A percentile compares a stretch with the other conserved stretches of the same genome.
These are phyloP conservation scores for Aphelenchoides bicaudatus DNA, from an alignment of 2,888 invertebrate genomes.

Conservation along the genomic window DNA sequence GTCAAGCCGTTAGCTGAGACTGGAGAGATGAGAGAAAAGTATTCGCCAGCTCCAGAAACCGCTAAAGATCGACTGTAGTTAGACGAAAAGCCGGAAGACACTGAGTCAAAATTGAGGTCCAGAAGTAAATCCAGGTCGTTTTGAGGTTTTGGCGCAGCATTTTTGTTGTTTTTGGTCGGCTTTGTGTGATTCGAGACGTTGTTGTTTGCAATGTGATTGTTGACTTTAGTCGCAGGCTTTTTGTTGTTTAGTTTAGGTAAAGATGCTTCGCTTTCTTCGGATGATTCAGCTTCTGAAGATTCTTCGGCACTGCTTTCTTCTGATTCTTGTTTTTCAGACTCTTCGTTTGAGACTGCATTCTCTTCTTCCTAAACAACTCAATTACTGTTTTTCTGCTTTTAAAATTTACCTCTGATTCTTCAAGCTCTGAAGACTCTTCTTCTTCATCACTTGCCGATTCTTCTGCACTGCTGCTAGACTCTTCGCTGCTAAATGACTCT, in stretches of 20 bases:
- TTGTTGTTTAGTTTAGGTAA: not conserved
- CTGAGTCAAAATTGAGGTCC: constrained; percentile 34
- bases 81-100: constrained; percentile 28
- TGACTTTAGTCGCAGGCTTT: not conserved
- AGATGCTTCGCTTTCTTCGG: not conserved
- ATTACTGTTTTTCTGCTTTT: not conserved
- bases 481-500: constrained; percentile 30
- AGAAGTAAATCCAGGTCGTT: constrained; percentile 28
- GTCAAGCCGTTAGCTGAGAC: constrained; percentile 21
- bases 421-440: constrained; percentile 22
- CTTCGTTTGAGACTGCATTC: constrained; percentile 8
- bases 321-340: constrained; percentile 28
- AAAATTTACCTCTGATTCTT: not conserved
- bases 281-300: constrained; percentile 38
- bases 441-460: constrained; percentile 34
- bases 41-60: constrained; percentile 27
- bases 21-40: constrained; percentile 23
- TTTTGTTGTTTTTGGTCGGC: not conserved
- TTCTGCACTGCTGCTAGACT: constrained; percentile 31
- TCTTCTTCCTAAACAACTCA: not conserved
- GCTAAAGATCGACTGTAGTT: constrained; percentile 29
- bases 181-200: constrained; percentile 14
- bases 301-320: constrained; percentile 36
- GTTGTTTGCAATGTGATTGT: not conserved
- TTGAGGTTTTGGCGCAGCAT: not conserved